Conservation (phyloP, 1,140 invertebrate species). For the Drosophila nigromelanica region DNA sequence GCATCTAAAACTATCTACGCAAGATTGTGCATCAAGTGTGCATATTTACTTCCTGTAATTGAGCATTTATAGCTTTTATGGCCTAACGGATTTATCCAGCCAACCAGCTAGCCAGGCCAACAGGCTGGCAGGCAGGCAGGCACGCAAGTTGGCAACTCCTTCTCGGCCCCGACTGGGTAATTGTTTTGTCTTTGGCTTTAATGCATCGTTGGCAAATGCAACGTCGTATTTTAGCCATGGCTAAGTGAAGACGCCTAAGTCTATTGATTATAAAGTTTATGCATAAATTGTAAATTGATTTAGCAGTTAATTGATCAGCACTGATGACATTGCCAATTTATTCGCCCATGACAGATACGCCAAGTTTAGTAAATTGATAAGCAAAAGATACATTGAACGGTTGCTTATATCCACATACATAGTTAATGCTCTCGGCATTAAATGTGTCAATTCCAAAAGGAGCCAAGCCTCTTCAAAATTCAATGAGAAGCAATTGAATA, state of each 20-base stretch:
- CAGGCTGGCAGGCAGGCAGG: neutral
- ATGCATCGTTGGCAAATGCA: slow-evolving; percentile 43
- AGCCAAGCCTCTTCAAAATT: neutral
- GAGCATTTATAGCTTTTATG: slow-evolving; percentile 82
- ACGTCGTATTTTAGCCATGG: slow-evolving; percentile 13
- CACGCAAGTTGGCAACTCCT: neutral
- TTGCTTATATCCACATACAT: slow-evolving; percentile 11
- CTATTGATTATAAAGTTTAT: slow-evolving; percentile 81
- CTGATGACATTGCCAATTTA: slow-evolving; percentile 45
- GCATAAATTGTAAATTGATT: slow-evolving; percentile 81
- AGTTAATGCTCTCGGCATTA: slow-evolving; percentile 28
- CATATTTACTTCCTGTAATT: slow-evolving; percentile 82
- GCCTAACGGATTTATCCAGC: slow-evolving; percentile 73
- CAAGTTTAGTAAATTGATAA: slow-evolving; percentile 27
- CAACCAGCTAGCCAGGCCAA: slow-evolving; percentile 4
- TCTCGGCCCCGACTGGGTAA: slow-evolving; percentile 50
- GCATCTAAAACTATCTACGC: slow-evolving; percentile 59
- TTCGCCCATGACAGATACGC: slow-evolving; percentile 14
- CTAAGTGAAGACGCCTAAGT: slow-evolving; percentile 48
- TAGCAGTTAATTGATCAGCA: slow-evolving; percentile 78
- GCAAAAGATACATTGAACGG: slow-evolving; percentile 11
- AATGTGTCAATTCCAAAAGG: slow-evolving; percentile 20
- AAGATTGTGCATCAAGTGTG: slow-evolving; percentile 81
- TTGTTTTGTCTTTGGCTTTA: slow-evolving; percentile 74
- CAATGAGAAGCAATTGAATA: neutral